phyloP scores from a whole-genome alignment of 1,140 invertebrate species.

The Idris sp. region DNA sequence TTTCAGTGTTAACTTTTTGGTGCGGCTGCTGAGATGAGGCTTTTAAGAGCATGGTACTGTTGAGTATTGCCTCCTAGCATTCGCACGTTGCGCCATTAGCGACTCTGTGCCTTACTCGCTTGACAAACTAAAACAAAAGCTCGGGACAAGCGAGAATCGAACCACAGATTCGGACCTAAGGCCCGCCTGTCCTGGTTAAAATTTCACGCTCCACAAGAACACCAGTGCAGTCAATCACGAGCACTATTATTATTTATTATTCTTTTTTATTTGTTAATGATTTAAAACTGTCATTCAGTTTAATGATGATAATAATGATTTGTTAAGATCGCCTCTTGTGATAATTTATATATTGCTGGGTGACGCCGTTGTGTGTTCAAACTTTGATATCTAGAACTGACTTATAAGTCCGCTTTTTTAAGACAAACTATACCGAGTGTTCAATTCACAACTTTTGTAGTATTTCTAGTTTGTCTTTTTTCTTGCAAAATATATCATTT shows the following conservation, averaged over 20 bases:
- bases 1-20: constrained; percentile 77
- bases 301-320: constrained; percentile 1
- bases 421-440: too few relatives aligned
- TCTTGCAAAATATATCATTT: too few relatives aligned
- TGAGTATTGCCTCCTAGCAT: constrained; percentile 73
- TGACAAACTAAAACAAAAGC: constrained; percentile 61
- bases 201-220: constrained; percentile 46
- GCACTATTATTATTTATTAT: constrained; percentile 17
- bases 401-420: too few relatives aligned
- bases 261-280: constrained; percentile 30
- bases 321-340: constrained; percentile 3
- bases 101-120: constrained; percentile 73
- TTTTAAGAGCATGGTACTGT: constrained; percentile 72
- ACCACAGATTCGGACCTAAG: constrained; percentile 38
- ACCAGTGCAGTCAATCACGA: constrained; percentile 20
- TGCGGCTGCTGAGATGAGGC: constrained; percentile 76
- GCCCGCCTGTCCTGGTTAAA: constrained; percentile 52
- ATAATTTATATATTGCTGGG: too few relatives aligned
- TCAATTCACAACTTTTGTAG: too few relatives aligned
- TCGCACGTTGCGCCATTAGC: constrained; percentile 72
- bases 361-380: too few relatives aligned
- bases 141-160: constrained; percentile 43
- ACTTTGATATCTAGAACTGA: too few relatives aligned
- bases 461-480: too few relatives aligned
- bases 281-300: too few relatives aligned